These are phyloP conservation scores for Squalus acanthias DNA, from an alignment of 2,797 vertebrate species.

Conservation along the genomic window DNA sequence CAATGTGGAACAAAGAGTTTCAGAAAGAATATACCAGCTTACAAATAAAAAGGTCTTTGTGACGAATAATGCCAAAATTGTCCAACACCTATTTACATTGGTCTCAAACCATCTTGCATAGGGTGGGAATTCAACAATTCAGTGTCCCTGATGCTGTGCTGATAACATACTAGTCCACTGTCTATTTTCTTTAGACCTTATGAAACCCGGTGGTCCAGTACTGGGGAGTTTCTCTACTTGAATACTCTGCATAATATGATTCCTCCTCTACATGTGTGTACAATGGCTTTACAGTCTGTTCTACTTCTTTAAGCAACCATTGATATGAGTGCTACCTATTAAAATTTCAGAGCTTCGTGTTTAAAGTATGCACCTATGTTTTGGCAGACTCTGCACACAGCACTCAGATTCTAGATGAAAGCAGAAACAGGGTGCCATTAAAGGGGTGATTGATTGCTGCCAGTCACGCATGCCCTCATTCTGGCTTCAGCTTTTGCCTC, in stretches of 20 bases:
- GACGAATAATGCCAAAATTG: neutral
- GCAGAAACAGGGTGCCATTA: constrained; percentile 33
- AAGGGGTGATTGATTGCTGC: constrained; percentile 89
- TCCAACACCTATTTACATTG: neutral
- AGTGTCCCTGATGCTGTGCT: neutral
- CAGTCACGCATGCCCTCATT: constrained; percentile 80
- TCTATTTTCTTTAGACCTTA: neutral
- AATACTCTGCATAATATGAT: neutral
- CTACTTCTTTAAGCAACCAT: neutral
- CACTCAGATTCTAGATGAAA: constrained; percentile 35
- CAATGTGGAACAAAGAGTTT: neutral
- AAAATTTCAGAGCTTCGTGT: constrained; percentile 26
- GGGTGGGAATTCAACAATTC: constrained; percentile 2
- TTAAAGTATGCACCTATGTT: constrained; percentile 34
- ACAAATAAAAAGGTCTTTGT: constrained; percentile 3
- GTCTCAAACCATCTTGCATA: neutral
- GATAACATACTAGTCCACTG: neutral
- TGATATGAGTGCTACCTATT: neutral
- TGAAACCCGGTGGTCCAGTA: neutral
- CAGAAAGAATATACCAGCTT: neutral
- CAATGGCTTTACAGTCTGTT: neutral
- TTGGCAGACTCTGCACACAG: neutral
- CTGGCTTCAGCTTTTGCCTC: constrained; percentile 67
- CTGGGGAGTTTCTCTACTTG: neutral
- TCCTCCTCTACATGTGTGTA: neutral